Evolutionary conservation across 2,113 vertebrate species (phyloP).

Genomic region (Gymnocephalus cernua): DNA sequence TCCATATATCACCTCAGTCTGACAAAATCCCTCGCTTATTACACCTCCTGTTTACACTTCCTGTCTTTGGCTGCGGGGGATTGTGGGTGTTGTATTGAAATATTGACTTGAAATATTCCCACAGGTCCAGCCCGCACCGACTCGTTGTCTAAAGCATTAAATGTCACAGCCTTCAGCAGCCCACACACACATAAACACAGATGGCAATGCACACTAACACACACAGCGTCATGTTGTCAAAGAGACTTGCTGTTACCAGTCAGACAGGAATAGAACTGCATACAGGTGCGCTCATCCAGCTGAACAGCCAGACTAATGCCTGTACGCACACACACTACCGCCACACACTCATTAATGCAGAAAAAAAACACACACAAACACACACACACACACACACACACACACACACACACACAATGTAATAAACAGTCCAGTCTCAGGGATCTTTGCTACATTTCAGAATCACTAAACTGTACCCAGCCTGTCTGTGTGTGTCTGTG

Average conservation of each 20-base stretch:
- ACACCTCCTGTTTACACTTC: constrained; percentile 62
- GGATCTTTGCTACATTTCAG: constrained; percentile 43
- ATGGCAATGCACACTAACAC: neutral
- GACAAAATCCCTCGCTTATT: constrained; percentile 58
- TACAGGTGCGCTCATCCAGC: constrained; percentile 32
- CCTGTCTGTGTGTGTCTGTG: constrained; percentile 3
- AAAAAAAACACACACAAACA: constrained; percentile 3
- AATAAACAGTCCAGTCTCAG: constrained; percentile 20
- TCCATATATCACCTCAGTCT: constrained; percentile 51
- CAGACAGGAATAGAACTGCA: constrained; percentile 26
- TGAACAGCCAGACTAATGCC: constrained; percentile 16
- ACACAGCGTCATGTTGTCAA: constrained; percentile 15
- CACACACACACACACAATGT: too few species aligned
- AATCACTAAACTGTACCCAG: constrained; percentile 37
- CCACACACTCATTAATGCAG: constrained; percentile 39
- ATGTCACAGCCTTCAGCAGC: constrained; percentile 61
- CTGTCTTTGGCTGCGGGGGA: constrained; percentile 57
- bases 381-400: constrained; percentile 1
- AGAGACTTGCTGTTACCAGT: constrained; percentile 12
- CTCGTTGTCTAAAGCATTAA: constrained; percentile 66
- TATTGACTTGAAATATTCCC: constrained; percentile 68
- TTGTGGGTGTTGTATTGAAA: constrained; percentile 76
- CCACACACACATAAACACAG: constrained; percentile 10
- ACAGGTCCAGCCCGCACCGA: constrained; percentile 16
- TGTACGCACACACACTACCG: neutral